These are phyloP conservation scores for Danio albolineatus DNA, from an alignment of 2,797 vertebrate genomes.

Conservation along the genomic window DNA sequence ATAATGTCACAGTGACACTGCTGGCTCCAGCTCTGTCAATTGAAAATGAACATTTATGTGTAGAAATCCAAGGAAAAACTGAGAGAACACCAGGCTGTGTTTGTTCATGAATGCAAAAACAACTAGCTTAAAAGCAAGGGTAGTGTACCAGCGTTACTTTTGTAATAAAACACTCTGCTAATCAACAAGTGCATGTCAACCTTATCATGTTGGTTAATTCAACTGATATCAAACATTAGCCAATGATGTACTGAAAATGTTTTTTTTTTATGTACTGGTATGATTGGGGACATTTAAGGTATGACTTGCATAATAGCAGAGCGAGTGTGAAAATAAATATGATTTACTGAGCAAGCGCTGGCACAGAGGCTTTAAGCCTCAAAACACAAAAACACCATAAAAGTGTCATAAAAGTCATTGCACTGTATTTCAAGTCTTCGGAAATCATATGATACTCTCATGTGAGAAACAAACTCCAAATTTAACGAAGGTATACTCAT, in stretches of 20 bases:
- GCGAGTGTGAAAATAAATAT: not conserved
- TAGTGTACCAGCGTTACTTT: not conserved
- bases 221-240: conserved; percentile 2
- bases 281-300: not conserved
- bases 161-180: not conserved
- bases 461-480: too few relatives aligned
- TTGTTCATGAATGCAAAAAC: not conserved
- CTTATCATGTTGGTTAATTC: conserved; percentile 1
- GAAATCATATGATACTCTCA: too few relatives aligned
- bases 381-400: not conserved
- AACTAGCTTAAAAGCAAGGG: not conserved
- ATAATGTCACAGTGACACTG: conserved; percentile 2
- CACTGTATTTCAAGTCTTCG: too few relatives aligned
- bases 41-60: not conserved
- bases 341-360: not conserved
- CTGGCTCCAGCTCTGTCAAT: not conserved
- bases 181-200: not conserved
- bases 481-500: too few relatives aligned
- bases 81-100: not conserved
- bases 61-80: not conserved
- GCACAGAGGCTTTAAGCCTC: not conserved
- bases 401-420: too few relatives aligned
- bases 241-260: not conserved
- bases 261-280: too few relatives aligned
- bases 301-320: not conserved